Evolutionary conservation across 2,888 invertebrate genomes (phyloP), one percentile per base, ranked within the genome.

Genomic region (Ochropleura leucogaster): DNA sequence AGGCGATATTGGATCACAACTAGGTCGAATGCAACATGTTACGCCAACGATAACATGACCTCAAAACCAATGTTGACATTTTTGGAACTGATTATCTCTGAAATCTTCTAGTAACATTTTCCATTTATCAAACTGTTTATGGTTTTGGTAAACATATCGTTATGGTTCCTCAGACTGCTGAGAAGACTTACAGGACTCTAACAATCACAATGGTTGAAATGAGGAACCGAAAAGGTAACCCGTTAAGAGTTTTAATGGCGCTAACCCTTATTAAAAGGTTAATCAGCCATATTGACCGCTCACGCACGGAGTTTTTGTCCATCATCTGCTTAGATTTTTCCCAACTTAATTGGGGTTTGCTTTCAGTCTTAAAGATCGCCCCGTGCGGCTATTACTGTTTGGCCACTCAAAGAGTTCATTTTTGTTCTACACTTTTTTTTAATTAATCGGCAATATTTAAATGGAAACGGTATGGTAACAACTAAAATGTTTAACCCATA

Each of bases 51-150:
- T 83, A 84, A 85, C 73, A 73, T 42, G 77, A 80, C 82, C 86
- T 68, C 74, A 83, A 84, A 83, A 83, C 72, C 47, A 71, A 44
- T 82, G 77, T 78, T 85, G 85, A 85, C 84, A 74, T 67, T 82
- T 84, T 82, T 65, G 75, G 76, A 69, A 59, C 80, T 69, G 68
- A 76, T 74, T 81, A 86, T 82, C 80, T 75, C 59, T n/a, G 47
- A 69, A 86, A 84, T 84, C 68, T 79, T 68, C 60, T 79, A 47
- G 63, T 57, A 47, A 64, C 12, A 76, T 63, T 53, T 62, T 72
- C 16, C 44, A 44, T 66, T 60, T 53, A 72, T 64, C 49, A 55
- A 18, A 18, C 9, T 67, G 40, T 75, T 68, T 51, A 42, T 55
- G 30, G 30, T 30, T 30, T 60, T 68, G 16, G 40, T 59, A 42